Evolutionary conservation across 2,888 invertebrate species (phyloP), one percentile per base, ranked within the genome.

Genomic region (Gymnosoma rotundatum): DNA sequence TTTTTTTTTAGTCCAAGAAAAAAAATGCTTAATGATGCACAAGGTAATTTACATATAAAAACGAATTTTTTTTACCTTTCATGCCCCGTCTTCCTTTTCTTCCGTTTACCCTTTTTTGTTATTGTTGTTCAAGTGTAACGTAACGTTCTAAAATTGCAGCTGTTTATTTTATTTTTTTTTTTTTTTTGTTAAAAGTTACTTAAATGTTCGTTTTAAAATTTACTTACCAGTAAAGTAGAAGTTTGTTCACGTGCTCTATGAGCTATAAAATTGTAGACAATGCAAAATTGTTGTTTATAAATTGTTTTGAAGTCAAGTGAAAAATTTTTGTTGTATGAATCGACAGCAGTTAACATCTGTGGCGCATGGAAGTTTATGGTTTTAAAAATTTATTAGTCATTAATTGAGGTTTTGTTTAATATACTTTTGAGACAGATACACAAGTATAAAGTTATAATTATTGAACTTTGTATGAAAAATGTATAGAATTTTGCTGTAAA

Each of bases 11-110:
- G 20, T 72, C 60, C 42, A 74, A 74, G 64, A 56, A 69, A 82
- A 83, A 32, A 84, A 81, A 38, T 78, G 69, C 78, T 82, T 82
- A 78, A 78, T 82, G 42, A 84, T 82, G 42, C 82, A 82, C 81
- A 81, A 82, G 84, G 82, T 82, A 84, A 74, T 74, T 66, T 38
- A 73, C 20, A 63, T 32, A 50, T 60, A 20, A 38, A 63, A 67
- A 52, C 18, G 18, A 61, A 75, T 38, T 50, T 38, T 50, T 54
- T 63, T 50, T 69, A 78, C 78, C 66, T 58, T 20, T 56, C 60
- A 52, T 66, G 14, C 16, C 50, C 36, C 67, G 20, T 21, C 50
- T 61, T 20, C 54, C 5, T 12, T 25, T 25, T 32, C 45, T 56
- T 21, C 48, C 32, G 38, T 25, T 76, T 81, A 63, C 70, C 21